Percentiles rank a stretch among this genome's conserved stretches.
Conservation (phyloP, 2,113 vertebrate genomes). For the Danionella cerebrum region DNA sequence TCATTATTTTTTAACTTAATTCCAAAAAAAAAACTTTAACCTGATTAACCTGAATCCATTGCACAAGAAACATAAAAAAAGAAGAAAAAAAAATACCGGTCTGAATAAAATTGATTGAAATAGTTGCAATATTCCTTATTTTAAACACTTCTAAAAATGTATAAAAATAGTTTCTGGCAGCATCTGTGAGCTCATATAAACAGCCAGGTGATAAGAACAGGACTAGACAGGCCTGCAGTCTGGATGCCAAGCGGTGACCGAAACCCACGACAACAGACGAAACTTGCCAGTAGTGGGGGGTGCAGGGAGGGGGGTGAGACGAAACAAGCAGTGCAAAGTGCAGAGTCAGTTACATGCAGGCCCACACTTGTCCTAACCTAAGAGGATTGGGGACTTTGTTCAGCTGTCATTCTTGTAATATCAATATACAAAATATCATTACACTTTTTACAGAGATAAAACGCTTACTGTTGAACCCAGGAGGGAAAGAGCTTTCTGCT, state of each 20-base stretch:
- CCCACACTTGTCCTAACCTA: constrained; percentile 17
- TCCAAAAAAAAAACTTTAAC: no score
- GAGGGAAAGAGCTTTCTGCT: background rate
- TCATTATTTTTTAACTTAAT: no score
- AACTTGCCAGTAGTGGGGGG: constrained; percentile 33
- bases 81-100: no score
- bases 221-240: constrained; percentile 32
- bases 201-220: constrained; percentile 27
- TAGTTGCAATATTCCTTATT: no score
- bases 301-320: background rate
- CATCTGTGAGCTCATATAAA: background rate
- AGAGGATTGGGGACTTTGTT: background rate
- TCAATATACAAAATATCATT: constrained; percentile 8
- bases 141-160: background rate
- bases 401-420: constrained; percentile 11
- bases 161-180: background rate
- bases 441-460: background rate
- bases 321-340: constrained; percentile 15
- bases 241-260: constrained; percentile 31
- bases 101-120: no score
- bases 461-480: background rate
- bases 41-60: no score
- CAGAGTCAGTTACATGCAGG: constrained; percentile 27
- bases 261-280: constrained; percentile 44
- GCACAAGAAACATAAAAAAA: no score